Evolutionary conservation across 2,113 vertebrate species (phyloP).

Genomic region (Patagioenas fasciata): DNA sequence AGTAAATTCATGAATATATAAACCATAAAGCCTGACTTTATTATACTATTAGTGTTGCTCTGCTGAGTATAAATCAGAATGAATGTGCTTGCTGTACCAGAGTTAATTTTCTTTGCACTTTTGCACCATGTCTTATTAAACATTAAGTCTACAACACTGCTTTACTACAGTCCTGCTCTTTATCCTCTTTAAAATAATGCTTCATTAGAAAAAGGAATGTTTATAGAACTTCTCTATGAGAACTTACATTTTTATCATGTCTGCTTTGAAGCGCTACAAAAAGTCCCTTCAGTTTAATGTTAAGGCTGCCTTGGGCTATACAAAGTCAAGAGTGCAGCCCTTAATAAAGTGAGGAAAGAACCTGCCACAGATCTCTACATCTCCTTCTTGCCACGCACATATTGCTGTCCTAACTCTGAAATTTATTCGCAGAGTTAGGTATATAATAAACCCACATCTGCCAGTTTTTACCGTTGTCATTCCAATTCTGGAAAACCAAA

Average conservation of each 20-base stretch:
- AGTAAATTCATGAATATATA: not conserved
- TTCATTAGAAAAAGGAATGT: not conserved
- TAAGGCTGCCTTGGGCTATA: not conserved
- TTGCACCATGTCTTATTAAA: not conserved
- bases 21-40: not conserved
- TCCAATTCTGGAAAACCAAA: not conserved
- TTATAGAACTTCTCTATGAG: not conserved
- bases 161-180: not conserved
- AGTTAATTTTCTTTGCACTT: not conserved
- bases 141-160: not conserved
- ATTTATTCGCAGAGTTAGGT: not conserved
- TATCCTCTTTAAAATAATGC: not conserved
- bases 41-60: not conserved
- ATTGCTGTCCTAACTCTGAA: not conserved
- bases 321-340: not conserved
- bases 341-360: not conserved
- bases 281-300: not conserved
- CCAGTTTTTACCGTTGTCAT: not conserved
- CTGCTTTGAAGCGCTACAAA: not conserved
- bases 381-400: rapidly evolving
- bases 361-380: not conserved
- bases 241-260: not conserved
- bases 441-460: not conserved
- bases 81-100: not conserved
- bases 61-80: not conserved